Evolutionary conservation across 2,113 vertebrate genomes (phyloP).

Genomic region (Patagioenas fasciata): DNA sequence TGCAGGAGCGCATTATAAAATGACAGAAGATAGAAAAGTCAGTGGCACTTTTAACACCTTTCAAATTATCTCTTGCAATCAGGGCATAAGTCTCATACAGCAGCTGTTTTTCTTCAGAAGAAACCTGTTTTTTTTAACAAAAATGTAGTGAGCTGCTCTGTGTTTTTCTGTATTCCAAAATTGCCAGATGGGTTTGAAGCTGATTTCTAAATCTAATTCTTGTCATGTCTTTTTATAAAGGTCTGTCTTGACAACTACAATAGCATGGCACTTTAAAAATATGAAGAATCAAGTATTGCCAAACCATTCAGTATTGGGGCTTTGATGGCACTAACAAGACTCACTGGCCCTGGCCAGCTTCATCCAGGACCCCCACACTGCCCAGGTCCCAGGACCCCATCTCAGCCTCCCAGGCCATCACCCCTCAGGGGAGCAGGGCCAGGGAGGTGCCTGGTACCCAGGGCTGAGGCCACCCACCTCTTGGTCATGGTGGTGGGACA

Average conservation of each 20-base stretch:
- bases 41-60: not conserved
- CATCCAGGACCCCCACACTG: not conserved
- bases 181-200: not conserved
- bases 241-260: not conserved
- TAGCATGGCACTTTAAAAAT: not conserved
- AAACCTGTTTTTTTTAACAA: not conserved
- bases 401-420: not conserved
- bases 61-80: not conserved
- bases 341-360: not conserved
- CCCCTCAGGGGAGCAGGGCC: not conserved
- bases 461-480: not conserved
- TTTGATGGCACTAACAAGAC: not conserved
- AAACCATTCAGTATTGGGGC: not conserved
- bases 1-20: not conserved
- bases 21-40: not conserved
- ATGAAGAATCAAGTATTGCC: not conserved
- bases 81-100: not conserved
- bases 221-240: not conserved
- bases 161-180: not conserved
- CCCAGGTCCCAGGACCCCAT: not conserved
- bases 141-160: not conserved
- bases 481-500: not conserved
- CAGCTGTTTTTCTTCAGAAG: not conserved
- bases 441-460: rapidly evolving
- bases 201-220: not conserved